Conservation (phyloP, 2,888 invertebrate genomes). For the Hydrotaea diabolus region DNA sequence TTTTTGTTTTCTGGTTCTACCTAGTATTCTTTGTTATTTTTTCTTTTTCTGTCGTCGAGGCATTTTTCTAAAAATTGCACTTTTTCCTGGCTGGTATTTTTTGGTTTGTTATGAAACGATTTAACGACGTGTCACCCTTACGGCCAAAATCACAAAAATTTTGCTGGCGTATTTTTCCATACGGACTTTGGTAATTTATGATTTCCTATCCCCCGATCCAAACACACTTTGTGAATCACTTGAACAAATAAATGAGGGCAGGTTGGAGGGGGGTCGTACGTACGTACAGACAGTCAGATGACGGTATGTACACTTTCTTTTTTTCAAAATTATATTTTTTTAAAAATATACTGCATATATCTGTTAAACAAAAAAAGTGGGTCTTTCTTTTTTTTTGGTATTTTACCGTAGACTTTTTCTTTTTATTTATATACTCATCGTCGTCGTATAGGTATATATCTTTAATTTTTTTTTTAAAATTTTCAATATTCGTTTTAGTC, state of each 20-base stretch:
- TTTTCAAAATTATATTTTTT: constrained; percentile 22
- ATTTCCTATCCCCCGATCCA: neutral
- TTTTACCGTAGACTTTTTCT: constrained; percentile 41
- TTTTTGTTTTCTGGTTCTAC: constrained; percentile 32
- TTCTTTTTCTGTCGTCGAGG: neutral
- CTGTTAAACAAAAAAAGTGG: neutral
- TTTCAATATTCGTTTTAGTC: constrained; percentile 53
- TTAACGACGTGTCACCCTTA: constrained; percentile 19
- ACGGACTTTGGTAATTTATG: constrained; percentile 19
- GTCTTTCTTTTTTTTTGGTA: neutral
- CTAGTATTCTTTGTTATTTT: constrained; percentile 31
- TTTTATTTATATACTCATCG: constrained; percentile 42
- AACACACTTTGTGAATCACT: constrained; percentile 29
- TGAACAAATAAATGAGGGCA: constrained; percentile 25
- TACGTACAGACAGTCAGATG: neutral
- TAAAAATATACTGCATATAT: neutral
- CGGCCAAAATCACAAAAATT: constrained; percentile 23
- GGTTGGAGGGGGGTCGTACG: neutral
- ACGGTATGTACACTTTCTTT: constrained; percentile 13
- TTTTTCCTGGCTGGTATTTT: constrained; percentile 37
- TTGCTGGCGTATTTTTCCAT: constrained; percentile 24
- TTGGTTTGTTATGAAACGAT: constrained; percentile 60
- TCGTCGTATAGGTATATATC: constrained; percentile 44
- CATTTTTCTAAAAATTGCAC: constrained; percentile 52
- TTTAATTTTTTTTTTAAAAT: constrained; percentile 40